phyloP scores from a whole-genome alignment of 2,113 vertebrate genomes.

The Monopterus albus region DNA sequence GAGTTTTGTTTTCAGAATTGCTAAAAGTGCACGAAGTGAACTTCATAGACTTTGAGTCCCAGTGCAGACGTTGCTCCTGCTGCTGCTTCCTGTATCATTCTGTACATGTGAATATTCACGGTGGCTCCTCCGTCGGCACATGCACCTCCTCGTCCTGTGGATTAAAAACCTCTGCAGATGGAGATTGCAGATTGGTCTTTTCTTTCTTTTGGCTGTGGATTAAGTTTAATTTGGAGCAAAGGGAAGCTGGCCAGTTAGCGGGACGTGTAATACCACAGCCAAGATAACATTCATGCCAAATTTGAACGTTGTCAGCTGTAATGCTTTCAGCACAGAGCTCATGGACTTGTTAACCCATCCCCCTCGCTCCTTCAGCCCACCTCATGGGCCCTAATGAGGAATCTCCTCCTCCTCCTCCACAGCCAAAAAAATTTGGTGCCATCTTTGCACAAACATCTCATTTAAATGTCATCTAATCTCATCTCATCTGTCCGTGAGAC shows the following conservation, averaged over 20 bases:
- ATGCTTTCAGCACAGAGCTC: constrained; percentile 14
- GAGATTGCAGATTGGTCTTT: constrained; percentile 9
- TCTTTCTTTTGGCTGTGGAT: constrained; percentile 1
- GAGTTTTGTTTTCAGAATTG: too few relatives aligned
- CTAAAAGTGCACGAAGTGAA: too few relatives aligned
- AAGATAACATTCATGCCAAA: constrained; percentile 42
- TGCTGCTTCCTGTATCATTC: too few relatives aligned
- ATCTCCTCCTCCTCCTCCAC: constrained; percentile 36
- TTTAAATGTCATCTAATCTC: constrained; percentile 65
- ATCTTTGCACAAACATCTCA: constrained; percentile 49
- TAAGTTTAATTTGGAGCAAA: constrained; percentile 33
- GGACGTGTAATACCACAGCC: constrained; percentile 6
- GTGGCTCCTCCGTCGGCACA: not conserved
- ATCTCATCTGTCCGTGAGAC: constrained; percentile 51
- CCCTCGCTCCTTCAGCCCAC: not conserved
- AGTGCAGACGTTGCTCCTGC: not conserved
- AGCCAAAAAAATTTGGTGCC: constrained; percentile 15
- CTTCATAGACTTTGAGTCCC: too few relatives aligned
- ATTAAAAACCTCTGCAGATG: constrained; percentile 32
- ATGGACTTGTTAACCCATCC: constrained; percentile 7
- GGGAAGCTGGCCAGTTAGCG: constrained; percentile 25
- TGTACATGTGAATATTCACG: too few relatives aligned
- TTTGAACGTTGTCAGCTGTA: constrained; percentile 34
- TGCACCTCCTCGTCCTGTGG: not conserved
- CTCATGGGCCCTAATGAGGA: constrained; percentile 42